Evolutionary conservation across 2,888 invertebrate genomes (phyloP), one percentile per base, ranked within the genome.

Genomic region (Chrysomela aeneicollis): DNA sequence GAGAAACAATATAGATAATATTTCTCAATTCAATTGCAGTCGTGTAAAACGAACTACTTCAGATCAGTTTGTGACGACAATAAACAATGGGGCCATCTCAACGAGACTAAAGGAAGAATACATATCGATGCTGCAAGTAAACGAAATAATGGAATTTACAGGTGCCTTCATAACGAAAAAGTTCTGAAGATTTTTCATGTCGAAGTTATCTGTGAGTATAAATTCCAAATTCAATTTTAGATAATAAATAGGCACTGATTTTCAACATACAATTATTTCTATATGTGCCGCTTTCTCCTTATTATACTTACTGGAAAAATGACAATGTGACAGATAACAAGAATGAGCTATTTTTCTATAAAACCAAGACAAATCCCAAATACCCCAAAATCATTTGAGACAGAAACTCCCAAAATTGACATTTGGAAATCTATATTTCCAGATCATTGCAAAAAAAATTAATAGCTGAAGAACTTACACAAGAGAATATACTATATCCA

Each of bases 121-220:
- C 71, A 76, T 37, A 72, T 81, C 10, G 63, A 71, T 18, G 75
- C 78, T 54, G 67, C 74, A 0, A 75, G 69, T 18, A 73, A 72
- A 61, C 72, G 66, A 17, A 71, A 77, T 49, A 78, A 71, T 55
- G 81, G 80, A 1, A 64, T 79, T 5, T 81, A 82, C 63, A 73
- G 78, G 64, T 81, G 81, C 65, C 66, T 72, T n/a, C 62, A 62
- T 3, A 71, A 74, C n/a, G 74, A 77, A 51, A 70, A 69, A 37
- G 66, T 72, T 15, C 67, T 77, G 1, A 77, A 78, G 67, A 68
- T 71, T 17, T 78, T 77, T 42, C 69, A 76, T 26, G 63, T 81
- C 4, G 77, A 79, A 74, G 75, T 81, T 51, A 69, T 73, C n/a
- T 72, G 77, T 77, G 68, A 74, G 73, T 69, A 42, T 51, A 47